These are phyloP conservation scores for Mastigias papua DNA, from an alignment of 30 jellyfish, hydroid and myxozoan species.

Conservation along the genomic window DNA sequence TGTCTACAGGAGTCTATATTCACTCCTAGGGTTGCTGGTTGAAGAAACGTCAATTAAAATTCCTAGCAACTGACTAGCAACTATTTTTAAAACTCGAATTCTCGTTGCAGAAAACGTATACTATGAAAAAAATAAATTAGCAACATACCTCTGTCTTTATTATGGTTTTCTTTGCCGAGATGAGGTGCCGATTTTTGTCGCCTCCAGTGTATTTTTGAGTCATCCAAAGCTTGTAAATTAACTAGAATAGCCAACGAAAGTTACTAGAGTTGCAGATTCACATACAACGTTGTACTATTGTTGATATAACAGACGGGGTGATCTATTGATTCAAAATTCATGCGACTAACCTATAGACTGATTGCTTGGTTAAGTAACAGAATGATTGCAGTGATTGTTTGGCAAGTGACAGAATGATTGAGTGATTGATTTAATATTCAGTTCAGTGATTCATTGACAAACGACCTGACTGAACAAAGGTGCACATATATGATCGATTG, in stretches of 20 bases:
- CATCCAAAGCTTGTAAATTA: slow-evolving; percentile 68
- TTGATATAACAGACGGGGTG: not conserved
- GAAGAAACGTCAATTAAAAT: too few relatives aligned
- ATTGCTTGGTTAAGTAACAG: not conserved
- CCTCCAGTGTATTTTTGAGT: slow-evolving; percentile 62
- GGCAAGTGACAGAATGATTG: not conserved
- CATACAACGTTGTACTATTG: not conserved
- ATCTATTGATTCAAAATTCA: not conserved
- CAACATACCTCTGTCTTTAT: slow-evolving; percentile 58
- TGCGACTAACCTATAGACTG: too few relatives aligned
- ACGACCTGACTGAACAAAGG: too few relatives aligned
- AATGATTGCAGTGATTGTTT: not conserved
- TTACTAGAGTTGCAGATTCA: too few relatives aligned
- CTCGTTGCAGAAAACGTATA: not conserved
- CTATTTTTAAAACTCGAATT: not conserved
- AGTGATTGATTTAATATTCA: not conserved
- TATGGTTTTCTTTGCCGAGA: slow-evolving; percentile 69
- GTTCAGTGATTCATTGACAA: too few relatives aligned
- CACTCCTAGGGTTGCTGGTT: too few relatives aligned
- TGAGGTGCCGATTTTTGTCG: slow-evolving; percentile 35
- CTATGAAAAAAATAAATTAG: not conserved
- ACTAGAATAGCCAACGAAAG: slow-evolving; percentile 38
- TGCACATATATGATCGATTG: not conserved
- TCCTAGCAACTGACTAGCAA: too few relatives aligned
- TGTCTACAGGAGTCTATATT: not conserved